Evolutionary conservation across 1,140 invertebrate species (phyloP).

Genomic region (Heliconius himera): DNA sequence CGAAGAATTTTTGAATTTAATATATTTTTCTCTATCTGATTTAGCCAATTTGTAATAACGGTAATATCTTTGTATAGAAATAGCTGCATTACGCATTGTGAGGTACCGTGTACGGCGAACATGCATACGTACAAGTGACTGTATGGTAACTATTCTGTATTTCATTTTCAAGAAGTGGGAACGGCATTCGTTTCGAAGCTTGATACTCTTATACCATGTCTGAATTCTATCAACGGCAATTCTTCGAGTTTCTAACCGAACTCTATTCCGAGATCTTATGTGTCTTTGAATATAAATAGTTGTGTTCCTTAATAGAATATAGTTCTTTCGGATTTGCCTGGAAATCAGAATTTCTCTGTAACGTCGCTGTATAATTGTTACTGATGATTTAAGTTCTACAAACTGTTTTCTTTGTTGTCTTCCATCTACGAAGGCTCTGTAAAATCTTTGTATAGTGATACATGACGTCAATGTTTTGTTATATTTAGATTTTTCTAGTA

Average conservation of each 20-base stretch:
- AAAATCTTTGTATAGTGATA: conserved; percentile 65
- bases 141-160: conserved; percentile 48
- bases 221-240: conserved; percentile 73
- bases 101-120: conserved; percentile 55
- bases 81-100: conserved; percentile 47
- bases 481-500: conserved; percentile 46
- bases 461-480: conserved; percentile 46
- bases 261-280: conserved; percentile 65
- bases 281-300: conserved; percentile 63
- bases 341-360: conserved; percentile 58
- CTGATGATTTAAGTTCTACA: conserved; percentile 49
- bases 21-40: conserved; percentile 52
- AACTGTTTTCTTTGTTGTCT: conserved; percentile 63
- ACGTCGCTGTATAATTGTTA: conserved; percentile 56
- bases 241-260: conserved; percentile 35
- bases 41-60: conserved; percentile 52
- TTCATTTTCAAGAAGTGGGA: conserved; percentile 57
- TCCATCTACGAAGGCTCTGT: conserved; percentile 54
- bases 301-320: conserved; percentile 51
- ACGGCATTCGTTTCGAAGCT: conserved; percentile 56
- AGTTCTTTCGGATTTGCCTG: conserved; percentile 57
- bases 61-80: conserved; percentile 65
- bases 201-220: conserved; percentile 68
- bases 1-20: conserved; percentile 51
- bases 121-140: conserved; percentile 53